phyloP scores from a whole-genome alignment of 2,888 invertebrate genomes.

The Capitulum mitella region DNA sequence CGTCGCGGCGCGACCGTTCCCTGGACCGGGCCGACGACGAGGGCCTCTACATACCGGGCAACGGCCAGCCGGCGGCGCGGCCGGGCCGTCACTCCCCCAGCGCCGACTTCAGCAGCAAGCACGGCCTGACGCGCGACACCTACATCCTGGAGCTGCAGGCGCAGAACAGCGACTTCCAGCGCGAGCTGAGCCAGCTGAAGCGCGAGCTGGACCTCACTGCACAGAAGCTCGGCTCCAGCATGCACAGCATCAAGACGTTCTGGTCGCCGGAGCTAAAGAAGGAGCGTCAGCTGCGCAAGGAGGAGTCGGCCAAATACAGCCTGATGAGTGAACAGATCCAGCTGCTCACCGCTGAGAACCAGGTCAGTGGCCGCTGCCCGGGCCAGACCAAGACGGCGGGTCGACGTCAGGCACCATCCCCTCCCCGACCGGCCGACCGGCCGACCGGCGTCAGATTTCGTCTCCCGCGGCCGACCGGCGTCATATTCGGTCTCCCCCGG shows the following conservation, averaged over 20 bases:
- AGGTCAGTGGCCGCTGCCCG: constrained; percentile 64
- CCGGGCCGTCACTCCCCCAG: constrained; percentile 42
- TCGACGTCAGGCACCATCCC: too few species aligned
- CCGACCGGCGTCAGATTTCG: too few species aligned
- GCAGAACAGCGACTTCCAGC: constrained; percentile 89
- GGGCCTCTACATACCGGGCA: constrained; percentile 46
- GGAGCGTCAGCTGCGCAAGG: constrained; percentile 90
- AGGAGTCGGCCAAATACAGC: constrained; percentile 94
- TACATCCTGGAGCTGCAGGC: constrained; percentile 81
- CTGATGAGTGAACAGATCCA: constrained; percentile 94
- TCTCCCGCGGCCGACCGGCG: too few species aligned
- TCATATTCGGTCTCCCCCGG: too few species aligned
- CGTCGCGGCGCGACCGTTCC: constrained; percentile 39
- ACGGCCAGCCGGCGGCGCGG: constrained; percentile 42
- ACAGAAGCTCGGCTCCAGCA: constrained; percentile 94
- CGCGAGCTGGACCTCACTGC: constrained; percentile 91
- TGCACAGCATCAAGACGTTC: constrained; percentile 99
- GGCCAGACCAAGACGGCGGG: too few species aligned
- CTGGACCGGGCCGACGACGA: constrained; percentile 35
- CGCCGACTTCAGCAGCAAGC: constrained; percentile 51
- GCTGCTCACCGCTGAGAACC: constrained; percentile 90
- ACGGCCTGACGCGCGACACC: constrained; percentile 49
- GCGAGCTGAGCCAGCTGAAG: constrained; percentile 82
- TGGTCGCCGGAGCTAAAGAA: constrained; percentile 99
- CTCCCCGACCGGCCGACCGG: too few species aligned